These are phyloP conservation scores for Amphipyra berbera DNA, from an alignment of 2,888 invertebrate genomes.

Conservation along the genomic window DNA sequence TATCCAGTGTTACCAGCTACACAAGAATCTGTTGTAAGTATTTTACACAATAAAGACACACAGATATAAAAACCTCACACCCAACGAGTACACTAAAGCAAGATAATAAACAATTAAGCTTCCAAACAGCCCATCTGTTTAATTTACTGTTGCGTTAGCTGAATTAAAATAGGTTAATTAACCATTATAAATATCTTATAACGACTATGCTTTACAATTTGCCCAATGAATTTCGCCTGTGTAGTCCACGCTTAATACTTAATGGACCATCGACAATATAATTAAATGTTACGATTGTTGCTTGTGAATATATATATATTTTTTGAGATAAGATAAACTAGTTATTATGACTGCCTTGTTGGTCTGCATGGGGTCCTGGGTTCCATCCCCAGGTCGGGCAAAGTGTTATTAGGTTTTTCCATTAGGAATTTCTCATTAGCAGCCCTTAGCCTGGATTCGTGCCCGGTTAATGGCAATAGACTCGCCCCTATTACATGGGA, in stretches of 20 bases:
- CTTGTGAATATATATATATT: constrained; percentile 38
- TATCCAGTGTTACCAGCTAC: too few relatives aligned
- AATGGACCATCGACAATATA: constrained; percentile 53
- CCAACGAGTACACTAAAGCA: constrained; percentile 35
- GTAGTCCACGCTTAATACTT: constrained; percentile 39
- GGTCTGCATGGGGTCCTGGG: too few relatives aligned
- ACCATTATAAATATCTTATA: constrained; percentile 57
- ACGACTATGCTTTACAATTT: constrained; percentile 55
- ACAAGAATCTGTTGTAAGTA: too few relatives aligned
- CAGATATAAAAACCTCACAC: constrained; percentile 22
- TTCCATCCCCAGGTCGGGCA: too few relatives aligned
- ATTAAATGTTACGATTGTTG: constrained; percentile 49
- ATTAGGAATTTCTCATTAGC: too few relatives aligned
- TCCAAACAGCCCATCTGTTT: constrained; percentile 53
- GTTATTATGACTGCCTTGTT: too few relatives aligned
- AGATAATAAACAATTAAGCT: constrained; percentile 57
- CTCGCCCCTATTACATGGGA: too few relatives aligned
- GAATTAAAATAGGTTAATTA: constrained; percentile 62
- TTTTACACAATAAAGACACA: constrained; percentile 24
- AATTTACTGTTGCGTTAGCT: constrained; percentile 53
- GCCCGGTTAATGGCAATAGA: too few relatives aligned
- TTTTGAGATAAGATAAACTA: neutral
- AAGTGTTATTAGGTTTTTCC: too few relatives aligned
- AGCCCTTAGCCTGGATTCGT: too few relatives aligned
- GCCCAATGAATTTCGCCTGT: constrained; percentile 30